Conservation (phyloP, 2,113 vertebrate species). For the Corythoichthys haematopterus region DNA sequence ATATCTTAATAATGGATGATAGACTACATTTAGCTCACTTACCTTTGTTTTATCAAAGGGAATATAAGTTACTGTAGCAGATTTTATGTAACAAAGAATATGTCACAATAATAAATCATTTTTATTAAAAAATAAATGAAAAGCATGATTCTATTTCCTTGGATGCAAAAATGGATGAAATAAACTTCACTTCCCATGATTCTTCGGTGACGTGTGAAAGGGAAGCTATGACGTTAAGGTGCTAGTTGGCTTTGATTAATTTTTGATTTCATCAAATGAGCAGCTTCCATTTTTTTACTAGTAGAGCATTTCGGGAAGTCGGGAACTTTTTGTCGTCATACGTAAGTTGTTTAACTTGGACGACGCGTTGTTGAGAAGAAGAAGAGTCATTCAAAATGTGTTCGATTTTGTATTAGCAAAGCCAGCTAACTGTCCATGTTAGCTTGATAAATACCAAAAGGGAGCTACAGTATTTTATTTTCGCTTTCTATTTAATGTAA, state of each 20-base stretch:
- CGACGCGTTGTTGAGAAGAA: slow-evolving; percentile 12
- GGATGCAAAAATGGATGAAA: background rate
- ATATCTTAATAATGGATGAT: slow-evolving; percentile 79
- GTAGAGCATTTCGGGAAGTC: slow-evolving; percentile 11
- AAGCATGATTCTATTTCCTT: slow-evolving; percentile 50
- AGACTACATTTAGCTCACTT: slow-evolving; percentile 68
- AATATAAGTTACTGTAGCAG: slow-evolving; percentile 88
- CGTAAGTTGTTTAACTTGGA: background rate
- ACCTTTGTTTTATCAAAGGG: slow-evolving; percentile 84
- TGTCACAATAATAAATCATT: slow-evolving; percentile 89
- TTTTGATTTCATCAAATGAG: slow-evolving; percentile 52
- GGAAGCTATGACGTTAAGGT: slow-evolving; percentile 51
- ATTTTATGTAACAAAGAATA: slow-evolving; percentile 90
- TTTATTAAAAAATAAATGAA: slow-evolving; percentile 75
- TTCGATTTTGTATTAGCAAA: slow-evolving; percentile 55
- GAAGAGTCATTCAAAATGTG: slow-evolving; percentile 23
- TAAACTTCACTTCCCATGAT: slow-evolving; percentile 59
- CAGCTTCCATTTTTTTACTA: background rate
- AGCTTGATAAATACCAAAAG: slow-evolving; percentile 38
- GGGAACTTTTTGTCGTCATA: background rate
- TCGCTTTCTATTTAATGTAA: background rate
- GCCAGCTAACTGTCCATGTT: slow-evolving; percentile 52
- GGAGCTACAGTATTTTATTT: background rate
- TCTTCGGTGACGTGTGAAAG: slow-evolving; percentile 49
- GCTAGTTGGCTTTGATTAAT: slow-evolving; percentile 63